Evolutionary conservation across 2,888 invertebrate species (phyloP), one percentile per base, ranked within the genome.

Genomic region (Drosophila paracracens): DNA sequence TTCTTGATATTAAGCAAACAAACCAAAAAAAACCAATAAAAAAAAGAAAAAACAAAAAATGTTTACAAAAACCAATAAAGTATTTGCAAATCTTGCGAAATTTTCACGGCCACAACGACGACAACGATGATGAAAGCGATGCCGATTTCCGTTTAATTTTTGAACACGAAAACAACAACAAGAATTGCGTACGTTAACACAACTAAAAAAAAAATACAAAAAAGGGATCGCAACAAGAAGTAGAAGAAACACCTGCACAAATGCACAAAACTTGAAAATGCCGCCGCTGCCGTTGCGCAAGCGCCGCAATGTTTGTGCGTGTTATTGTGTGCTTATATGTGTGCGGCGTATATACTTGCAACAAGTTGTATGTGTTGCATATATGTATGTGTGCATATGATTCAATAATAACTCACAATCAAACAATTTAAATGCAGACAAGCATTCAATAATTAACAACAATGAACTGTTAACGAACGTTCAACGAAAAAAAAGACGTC

Each of bases 201-300:
- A 36, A 69, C 48, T 33, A 53, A 48, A 11, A 43, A 43, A 70
- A 56, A 51, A 50, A 51, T 36, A 27, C 35, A 38, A 40, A 57
- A 57, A 31, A 74, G 56, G 53, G 66, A 74, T 74, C 60, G 59
- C 29, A 56, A 27, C 54, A 43, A 52, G 58, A 65, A 50, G 58
- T 54, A 21, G 38, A 35, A 38, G 48, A 58, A 74, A 60, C 72
- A 73, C 73, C 73, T 73, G 73, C 73, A 57, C 50, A 58, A 68
- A 67, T 52, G 73, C 67, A 67, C 46, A 75, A 58, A 67, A 67
- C 75, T 67, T 74, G 67, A 54, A 74, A 67, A 74, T 60, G 68
- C 51, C 51, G 59, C 60, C 21, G 46, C 68, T 21, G 51, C 75
- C 50, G 38, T 33, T 58, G 67, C 67, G 73, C 73, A 61, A 54